These are phyloP conservation scores for Apaloderma vittatum DNA, from an alignment of 2,113 vertebrate species.

Conservation along the genomic window DNA sequence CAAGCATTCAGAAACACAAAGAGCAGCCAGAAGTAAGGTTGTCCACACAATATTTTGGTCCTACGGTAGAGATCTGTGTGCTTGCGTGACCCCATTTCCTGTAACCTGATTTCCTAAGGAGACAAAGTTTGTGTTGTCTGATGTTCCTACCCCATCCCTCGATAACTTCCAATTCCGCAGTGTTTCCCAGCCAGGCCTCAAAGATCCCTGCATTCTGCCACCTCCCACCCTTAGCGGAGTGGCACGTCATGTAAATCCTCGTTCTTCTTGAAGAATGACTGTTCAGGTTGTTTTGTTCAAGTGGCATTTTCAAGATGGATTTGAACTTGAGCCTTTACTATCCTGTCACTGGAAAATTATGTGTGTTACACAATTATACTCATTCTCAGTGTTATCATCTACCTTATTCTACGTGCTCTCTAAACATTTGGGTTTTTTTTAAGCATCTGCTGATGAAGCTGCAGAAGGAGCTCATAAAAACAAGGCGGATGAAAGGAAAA, in stretches of 20 bases:
- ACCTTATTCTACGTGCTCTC: not conserved
- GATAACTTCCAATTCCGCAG: not conserved
- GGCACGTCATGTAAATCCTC: not conserved
- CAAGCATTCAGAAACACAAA: not conserved
- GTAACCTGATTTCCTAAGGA: not conserved
- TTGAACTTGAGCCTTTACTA: not conserved
- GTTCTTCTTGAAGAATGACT: not conserved
- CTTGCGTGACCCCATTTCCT: not conserved
- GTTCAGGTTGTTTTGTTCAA: not conserved
- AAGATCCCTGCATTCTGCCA: not conserved
- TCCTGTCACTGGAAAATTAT: not conserved
- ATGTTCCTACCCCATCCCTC: not conserved
- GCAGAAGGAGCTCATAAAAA: not conserved
- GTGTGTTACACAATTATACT: accelerated
- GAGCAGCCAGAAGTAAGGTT: not conserved
- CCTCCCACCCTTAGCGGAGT: not conserved
- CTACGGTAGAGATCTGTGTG: not conserved
- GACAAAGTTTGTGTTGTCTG: not conserved
- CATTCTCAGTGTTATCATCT: not conserved
- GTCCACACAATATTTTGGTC: not conserved
- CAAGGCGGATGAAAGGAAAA: slow-evolving; percentile 14
- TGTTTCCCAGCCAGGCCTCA: not conserved
- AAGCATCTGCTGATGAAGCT: slow-evolving; percentile 13
- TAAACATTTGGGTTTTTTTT: not conserved
- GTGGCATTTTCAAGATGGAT: not conserved